Evolutionary conservation across 2,797 vertebrate genomes (phyloP).

Genomic region (Mormyrus hasselquistii): DNA sequence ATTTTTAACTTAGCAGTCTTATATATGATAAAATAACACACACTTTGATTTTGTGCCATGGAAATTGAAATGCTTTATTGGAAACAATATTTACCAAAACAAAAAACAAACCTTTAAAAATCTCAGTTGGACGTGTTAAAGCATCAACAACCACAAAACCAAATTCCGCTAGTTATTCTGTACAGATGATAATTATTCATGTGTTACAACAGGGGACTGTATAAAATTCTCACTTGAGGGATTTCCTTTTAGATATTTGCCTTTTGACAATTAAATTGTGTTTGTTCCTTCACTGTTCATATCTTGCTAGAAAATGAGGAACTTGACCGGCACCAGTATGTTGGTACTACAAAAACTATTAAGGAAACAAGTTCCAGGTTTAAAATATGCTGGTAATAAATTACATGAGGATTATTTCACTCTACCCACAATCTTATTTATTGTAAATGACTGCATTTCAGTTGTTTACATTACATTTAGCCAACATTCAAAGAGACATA

Average conservation of each 20-base stretch:
- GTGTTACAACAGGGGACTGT: not conserved
- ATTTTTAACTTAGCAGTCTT: not conserved
- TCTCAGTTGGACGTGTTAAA: not conserved
- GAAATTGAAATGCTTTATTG: not conserved
- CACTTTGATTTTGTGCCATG: not conserved
- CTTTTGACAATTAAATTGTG: not conserved
- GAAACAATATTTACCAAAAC: not conserved
- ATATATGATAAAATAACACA: not conserved
- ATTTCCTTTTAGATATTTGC: not conserved
- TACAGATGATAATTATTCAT: not conserved
- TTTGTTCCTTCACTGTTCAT: not conserved
- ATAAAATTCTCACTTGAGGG: not conserved
- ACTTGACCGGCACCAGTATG: not conserved
- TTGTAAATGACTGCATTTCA: not conserved
- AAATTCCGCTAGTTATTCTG: not conserved
- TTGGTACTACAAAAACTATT: not conserved
- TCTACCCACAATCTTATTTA: not conserved
- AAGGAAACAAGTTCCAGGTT: not conserved
- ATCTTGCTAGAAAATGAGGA: not conserved
- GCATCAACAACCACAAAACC: not conserved
- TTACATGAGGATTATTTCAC: not conserved
- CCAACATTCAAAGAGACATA: not conserved
- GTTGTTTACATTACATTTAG: not conserved
- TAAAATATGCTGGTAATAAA: not conserved
- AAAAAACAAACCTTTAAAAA: not conserved